Base-by-base conservation (phyloP, 2,888 invertebrate genomes). In the Caradrina clavipalpis region DNA sequence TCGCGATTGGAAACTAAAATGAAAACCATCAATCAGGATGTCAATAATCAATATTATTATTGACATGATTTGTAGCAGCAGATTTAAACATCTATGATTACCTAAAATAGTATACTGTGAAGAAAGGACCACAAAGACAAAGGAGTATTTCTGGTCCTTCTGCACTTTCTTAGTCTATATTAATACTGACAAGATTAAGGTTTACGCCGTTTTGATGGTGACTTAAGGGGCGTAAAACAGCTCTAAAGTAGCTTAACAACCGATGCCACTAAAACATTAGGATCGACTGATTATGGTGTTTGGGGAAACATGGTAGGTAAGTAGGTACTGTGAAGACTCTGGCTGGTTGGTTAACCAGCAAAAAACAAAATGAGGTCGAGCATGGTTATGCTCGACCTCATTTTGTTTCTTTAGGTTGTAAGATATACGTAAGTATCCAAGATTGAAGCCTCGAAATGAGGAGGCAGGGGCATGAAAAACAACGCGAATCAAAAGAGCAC, bases 131-230 rank as follows among this genome's bases (percentile, higher is more conserved):
- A 45, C 15, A 45, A 45, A 55, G n/a, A 26, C 22, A 15, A n/a
- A 10, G 19, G 6, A 19, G 0, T n/a, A 1, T 31, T 26, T 47
- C 7, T 63, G 17, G 10, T 15, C 26, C 69, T 77, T 77, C 65
- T 75, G 69, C 10, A 21, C 0, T 6, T 4, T 19, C 21, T 13
- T n/a, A 47, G 7, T 11, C 1, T n/a, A 8, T 31, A 66, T 47
- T 76, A 63, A 67, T 66, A 69, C 57, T 50, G 62, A 45, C 61
- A 71, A 78, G 82, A 83, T 82, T 73, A 83, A 66, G 67, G 78
- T 78, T 82, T 76, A 82, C 71, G 55, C 53, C 68, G 45, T 67
- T 76, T 81, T 81, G 70, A 81, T 82, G 78, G 76, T 69, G 70
- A 76, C 58, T 68, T 73, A 76, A 72, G 65, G 35, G 49, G 49